Base-by-base conservation (phyloP, 1,140 invertebrate genomes). In the Magallana gigas region DNA sequence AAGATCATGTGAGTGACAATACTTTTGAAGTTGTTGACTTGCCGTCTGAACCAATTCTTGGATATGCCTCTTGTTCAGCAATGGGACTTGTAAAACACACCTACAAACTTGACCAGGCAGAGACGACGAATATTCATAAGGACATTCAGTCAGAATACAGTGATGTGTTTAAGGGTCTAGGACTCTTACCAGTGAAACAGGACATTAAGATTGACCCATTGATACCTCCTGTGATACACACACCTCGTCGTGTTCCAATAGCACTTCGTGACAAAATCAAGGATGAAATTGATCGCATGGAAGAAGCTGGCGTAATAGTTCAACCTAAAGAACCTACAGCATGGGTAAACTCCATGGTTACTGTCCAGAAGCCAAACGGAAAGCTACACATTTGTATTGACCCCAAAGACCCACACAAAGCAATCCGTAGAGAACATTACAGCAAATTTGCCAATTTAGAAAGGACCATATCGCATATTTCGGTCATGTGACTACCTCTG, bases 281-380 rank as follows among this genome's bases (percentile, higher is more conserved):
- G 23, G 23, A 23, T 23, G 23, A 23, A 23, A 23, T 23, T 23
- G 23, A 23, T 23, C 23, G 23, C 23, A 23, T 23, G 23, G 23
- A 23, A 23, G 23, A 23, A 23, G 23, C 23, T 23, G 23, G 23
- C 23, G 23, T 23, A 23, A 23, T 23, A 23, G 23, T 68, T 91
- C 91, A 23, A 87, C 80, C 2, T 93, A 90, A 91, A 86, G 90
- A 23, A 23, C 23, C 23, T 23, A 23, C 23, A 23, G 23, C 23
- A 23, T 23, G 0, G 23, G 23, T 23, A 81, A 89, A 90, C 56
- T 89, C 88, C 0, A 92, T 93, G 83, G 91, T 91, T 3, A 84
- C 89, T 1, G 91, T 92, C 0, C 23, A 64, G 84, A 9, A 85
- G 87, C 9, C 76, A 92, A 16, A 88, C 95, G 56, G 92, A 96